Evolutionary conservation across 2,797 vertebrate species (phyloP), one percentile per base, ranked within the genome.

Genomic region (Acrocephalus scirpaceus): DNA sequence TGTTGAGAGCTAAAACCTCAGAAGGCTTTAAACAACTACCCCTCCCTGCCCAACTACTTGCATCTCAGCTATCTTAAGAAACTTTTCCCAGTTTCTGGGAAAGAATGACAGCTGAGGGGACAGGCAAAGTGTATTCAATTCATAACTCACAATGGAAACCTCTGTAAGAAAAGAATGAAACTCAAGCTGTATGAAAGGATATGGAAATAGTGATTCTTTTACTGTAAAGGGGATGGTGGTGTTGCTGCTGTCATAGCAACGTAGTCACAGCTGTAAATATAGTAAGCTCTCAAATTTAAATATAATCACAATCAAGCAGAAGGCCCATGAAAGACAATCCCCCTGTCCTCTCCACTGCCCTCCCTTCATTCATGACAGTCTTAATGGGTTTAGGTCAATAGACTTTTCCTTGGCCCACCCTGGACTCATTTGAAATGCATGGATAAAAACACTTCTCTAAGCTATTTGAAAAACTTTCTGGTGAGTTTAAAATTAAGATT

Each of bases 271-370:
- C 29, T 86, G 50, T 72, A 92, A 90, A 78, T 76, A 69, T 56
- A 89, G 79, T 48, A 75, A 92, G 18, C 11, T 77, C n/a, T 61
- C 54, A 92, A 69, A 91, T 77, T 92, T 62, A 87, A 95, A 90
- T 80, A 80, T 61, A 54, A 67, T 71, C 54, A 75, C 27, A 71
- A 65, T 80, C 61, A 93, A 83, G 64, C 67, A 85, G 73, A 91
- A 85, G 54, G 50, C 30, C 34, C 20, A 13, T 77, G 65, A 71
- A 87, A 70, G 65, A 45, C 36, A 76, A 30, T 38, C 16, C 26
- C 20, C 15, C 48, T 48, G 22, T 44, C 13, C 19, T 58, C 8
- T n/a, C 25, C 18, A 7, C 1, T 11, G 2, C 20, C 12, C 17
- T 58, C 29, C 22, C 1, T 84, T 2, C 32, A 67, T 81, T 95